Evolutionary conservation across 2,888 invertebrate species (phyloP).

Genomic region (Netelia melanura): DNA sequence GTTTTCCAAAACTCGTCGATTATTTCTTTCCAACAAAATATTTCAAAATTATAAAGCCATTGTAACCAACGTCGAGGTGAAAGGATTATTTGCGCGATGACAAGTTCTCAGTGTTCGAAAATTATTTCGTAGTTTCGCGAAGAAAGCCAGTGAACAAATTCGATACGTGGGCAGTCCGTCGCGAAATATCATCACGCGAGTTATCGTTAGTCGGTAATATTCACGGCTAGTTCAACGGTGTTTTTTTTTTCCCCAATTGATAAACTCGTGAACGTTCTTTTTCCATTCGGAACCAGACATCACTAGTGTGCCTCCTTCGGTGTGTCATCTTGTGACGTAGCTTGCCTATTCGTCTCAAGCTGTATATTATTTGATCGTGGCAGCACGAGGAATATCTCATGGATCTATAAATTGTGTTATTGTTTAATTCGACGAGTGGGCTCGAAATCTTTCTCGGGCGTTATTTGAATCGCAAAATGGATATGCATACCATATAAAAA

Average conservation of each 20-base stretch:
- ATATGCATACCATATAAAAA: background rate
- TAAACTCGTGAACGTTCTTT: constrained; percentile 34
- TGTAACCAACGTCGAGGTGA: background rate
- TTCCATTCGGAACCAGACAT: too few relatives aligned
- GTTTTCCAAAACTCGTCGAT: constrained; percentile 43
- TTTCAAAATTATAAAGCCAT: too few relatives aligned
- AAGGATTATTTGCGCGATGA: constrained; percentile 3
- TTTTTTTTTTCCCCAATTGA: too few relatives aligned
- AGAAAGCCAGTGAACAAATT: constrained; percentile 43
- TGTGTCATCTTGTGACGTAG: constrained; percentile 67
- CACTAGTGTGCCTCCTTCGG: constrained; percentile 71
- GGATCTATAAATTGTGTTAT: constrained; percentile 47
- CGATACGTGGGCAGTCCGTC: constrained; percentile 61
- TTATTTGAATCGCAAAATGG: constrained; percentile 27
- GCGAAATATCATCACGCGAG: background rate
- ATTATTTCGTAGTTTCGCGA: constrained; percentile 47
- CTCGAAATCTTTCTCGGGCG: constrained; percentile 25
- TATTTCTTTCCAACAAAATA: too few relatives aligned
- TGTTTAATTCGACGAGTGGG: constrained; percentile 27
- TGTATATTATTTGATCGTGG: constrained; percentile 24
- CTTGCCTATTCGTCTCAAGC: constrained; percentile 49
- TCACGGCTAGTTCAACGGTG: too few relatives aligned
- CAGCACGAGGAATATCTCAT: background rate
- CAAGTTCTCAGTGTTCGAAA: constrained; percentile 6
- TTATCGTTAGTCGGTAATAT: too few relatives aligned